A percentile compares a stretch with the other conserved stretches of the same genome.
phyloP scores from a whole-genome alignment of 2,113 vertebrate genomes.

The Mirza zaza region DNA sequence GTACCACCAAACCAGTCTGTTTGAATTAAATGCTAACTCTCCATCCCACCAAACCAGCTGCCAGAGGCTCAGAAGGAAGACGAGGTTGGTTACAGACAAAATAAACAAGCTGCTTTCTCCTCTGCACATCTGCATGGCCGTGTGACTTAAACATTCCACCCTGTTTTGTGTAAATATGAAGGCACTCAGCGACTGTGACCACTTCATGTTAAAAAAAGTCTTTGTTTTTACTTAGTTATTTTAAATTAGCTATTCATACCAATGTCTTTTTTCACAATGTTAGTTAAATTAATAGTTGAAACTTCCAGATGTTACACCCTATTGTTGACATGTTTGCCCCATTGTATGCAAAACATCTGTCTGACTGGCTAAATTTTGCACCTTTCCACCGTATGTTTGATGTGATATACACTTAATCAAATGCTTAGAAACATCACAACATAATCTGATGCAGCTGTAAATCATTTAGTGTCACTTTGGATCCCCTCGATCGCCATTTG shows the following conservation, averaged over 20 bases:
- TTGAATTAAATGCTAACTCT: not conserved
- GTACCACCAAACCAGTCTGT: not conserved
- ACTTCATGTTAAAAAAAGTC: slow-evolving; percentile 1
- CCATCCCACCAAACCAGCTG: not conserved
- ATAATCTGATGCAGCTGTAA: slow-evolving; percentile 11
- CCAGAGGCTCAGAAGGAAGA: not conserved
- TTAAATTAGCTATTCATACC: slow-evolving; percentile 38
- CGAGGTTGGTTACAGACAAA: not conserved
- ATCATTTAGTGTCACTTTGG: not conserved
- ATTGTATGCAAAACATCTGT: slow-evolving; percentile 60
- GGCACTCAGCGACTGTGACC: not conserved
- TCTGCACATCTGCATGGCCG: not conserved
- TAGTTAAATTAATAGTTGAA: slow-evolving; percentile 31
- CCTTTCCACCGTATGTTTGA: slow-evolving; percentile 55
- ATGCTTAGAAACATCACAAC: slow-evolving; percentile 35
- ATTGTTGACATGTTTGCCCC: slow-evolving; percentile 56
- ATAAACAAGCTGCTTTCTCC: not conserved
- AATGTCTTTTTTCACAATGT: slow-evolving; percentile 30
- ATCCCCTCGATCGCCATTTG: not conserved
- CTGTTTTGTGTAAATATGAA: not conserved
- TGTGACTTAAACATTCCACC: slow-evolving; percentile 16
- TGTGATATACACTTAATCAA: slow-evolving; percentile 30
- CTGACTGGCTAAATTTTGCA: not conserved
- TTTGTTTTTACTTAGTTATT: slow-evolving; percentile 46
- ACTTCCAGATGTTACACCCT: slow-evolving; percentile 58